Evolutionary conservation across 2,797 vertebrate genomes (phyloP).

Genomic region (Myripristis jacobus): DNA sequence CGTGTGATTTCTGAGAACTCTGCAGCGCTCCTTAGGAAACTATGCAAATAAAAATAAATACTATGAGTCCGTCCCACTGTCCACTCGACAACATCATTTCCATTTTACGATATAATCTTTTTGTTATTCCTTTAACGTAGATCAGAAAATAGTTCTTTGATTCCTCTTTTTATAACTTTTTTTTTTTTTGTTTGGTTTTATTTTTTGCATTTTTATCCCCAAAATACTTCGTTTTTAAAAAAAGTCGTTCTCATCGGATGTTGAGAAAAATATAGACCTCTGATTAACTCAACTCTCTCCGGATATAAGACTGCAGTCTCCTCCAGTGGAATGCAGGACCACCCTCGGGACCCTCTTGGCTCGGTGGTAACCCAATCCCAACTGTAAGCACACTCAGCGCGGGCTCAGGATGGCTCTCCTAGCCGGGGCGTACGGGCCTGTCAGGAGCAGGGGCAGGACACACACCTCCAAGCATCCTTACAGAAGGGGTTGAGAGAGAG

Average conservation of each 20-base stretch:
- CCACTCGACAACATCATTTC: conserved; percentile 71
- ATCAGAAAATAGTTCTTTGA: conserved; percentile 85
- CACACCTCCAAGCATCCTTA: conserved; percentile 66
- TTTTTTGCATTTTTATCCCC: conserved; percentile 82
- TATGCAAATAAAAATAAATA: conserved; percentile 81
- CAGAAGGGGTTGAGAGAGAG: conserved; percentile 64
- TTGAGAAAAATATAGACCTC: conserved; percentile 88
- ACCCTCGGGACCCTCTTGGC: conserved; percentile 56
- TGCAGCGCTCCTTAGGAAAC: conserved; percentile 73
- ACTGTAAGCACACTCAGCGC: conserved; percentile 64
- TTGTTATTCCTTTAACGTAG: conserved; percentile 68
- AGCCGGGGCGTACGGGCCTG: too few species aligned
- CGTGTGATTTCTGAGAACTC: conserved; percentile 68
- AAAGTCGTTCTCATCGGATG: conserved; percentile 79
- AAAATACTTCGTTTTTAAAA: conserved; percentile 85
- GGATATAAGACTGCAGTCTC: conserved; percentile 66
- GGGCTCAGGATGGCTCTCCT: conserved; percentile 30
- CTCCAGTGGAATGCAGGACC: conserved; percentile 67
- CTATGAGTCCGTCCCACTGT: conserved; percentile 77
- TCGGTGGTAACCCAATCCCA: conserved; percentile 60
- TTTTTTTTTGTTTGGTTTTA: conserved; percentile 60
- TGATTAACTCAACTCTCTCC: conserved; percentile 78
- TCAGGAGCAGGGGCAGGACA: conserved; percentile 50
- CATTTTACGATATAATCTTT: conserved; percentile 67
- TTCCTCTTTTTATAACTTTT: conserved; percentile 62